Conservation (phyloP, 2,797 vertebrate genomes). For the Argya squamiceps region DNA sequence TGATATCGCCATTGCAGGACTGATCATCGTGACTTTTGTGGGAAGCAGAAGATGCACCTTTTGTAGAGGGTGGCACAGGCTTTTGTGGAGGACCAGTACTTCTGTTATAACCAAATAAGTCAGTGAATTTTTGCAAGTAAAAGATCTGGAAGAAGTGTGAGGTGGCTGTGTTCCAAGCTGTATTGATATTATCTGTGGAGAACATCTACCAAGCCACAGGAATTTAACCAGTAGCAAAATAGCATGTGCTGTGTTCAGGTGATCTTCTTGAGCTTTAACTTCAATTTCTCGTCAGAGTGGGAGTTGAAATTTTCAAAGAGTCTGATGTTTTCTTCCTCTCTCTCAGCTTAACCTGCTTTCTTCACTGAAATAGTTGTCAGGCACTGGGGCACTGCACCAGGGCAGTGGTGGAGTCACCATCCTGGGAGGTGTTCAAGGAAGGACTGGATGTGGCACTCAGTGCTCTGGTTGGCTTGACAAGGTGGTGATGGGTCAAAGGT, state of each 20-base stretch:
- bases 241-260: background rate
- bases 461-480: background rate
- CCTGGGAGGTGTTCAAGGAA: background rate
- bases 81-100: background rate
- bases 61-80: background rate
- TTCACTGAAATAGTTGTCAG: background rate
- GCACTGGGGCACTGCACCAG: background rate
- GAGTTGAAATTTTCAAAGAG: background rate
- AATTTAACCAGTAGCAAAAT: conserved; percentile 30
- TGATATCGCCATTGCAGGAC: background rate
- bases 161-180: background rate
- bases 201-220: conserved; percentile 30
- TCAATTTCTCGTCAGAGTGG: background rate
- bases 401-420: background rate
- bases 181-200: conserved; percentile 30
- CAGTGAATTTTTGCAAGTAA: conserved; percentile 7
- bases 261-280: background rate
- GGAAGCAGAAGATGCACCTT: background rate
- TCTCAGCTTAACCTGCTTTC: background rate
- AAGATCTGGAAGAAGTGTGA: conserved; percentile 4
- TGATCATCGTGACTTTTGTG: background rate
- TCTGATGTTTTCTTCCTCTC: background rate
- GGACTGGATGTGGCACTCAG: background rate
- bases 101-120: background rate
- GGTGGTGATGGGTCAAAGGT: background rate